Evolutionary conservation across 1,140 invertebrate species (phyloP).

Genomic region (Drosophila orosa): DNA sequence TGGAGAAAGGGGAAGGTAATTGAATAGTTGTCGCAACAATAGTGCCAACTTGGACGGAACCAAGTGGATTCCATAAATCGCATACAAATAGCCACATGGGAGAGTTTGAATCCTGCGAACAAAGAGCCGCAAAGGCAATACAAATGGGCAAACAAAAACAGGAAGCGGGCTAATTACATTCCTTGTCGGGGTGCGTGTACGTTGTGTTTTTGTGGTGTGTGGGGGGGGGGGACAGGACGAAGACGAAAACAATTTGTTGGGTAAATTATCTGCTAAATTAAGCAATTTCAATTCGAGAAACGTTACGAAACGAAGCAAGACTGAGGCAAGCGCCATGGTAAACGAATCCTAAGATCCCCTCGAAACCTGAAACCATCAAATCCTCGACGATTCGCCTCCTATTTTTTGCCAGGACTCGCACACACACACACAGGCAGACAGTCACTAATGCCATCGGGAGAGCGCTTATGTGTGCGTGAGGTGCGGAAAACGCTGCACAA

Average conservation of each 20-base stretch:
- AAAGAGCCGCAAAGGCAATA: constrained; percentile 50
- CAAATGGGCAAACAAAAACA: constrained; percentile 49
- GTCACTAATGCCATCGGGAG: constrained; percentile 15
- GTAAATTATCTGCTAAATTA: constrained; percentile 65
- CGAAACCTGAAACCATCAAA: constrained; percentile 48
- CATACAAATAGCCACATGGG: constrained; percentile 56
- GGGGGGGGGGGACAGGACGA: not conserved
- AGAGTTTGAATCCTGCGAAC: constrained; percentile 48
- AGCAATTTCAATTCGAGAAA: constrained; percentile 64
- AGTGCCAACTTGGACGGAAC: constrained; percentile 36
- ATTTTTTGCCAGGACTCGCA: constrained; percentile 8
- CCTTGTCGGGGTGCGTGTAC: not conserved
- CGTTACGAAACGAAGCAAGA: constrained; percentile 15
- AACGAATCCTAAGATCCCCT: constrained; percentile 13
- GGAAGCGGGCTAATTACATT: constrained; percentile 58
- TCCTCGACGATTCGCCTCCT: constrained; percentile 24
- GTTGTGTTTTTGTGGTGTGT: constrained; percentile 9
- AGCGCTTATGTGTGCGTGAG: constrained; percentile 33
- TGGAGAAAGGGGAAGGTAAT: constrained; percentile 23
- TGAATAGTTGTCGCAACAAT: constrained; percentile 55
- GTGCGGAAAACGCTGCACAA: constrained; percentile 48
- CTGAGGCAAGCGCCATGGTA: not conserved
- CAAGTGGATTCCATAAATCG: constrained; percentile 53
- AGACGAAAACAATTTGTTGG: constrained; percentile 59
- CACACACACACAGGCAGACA: not conserved